Conservation (phyloP, 2,113 vertebrate species). For the Chaenogobius annularis region DNA sequence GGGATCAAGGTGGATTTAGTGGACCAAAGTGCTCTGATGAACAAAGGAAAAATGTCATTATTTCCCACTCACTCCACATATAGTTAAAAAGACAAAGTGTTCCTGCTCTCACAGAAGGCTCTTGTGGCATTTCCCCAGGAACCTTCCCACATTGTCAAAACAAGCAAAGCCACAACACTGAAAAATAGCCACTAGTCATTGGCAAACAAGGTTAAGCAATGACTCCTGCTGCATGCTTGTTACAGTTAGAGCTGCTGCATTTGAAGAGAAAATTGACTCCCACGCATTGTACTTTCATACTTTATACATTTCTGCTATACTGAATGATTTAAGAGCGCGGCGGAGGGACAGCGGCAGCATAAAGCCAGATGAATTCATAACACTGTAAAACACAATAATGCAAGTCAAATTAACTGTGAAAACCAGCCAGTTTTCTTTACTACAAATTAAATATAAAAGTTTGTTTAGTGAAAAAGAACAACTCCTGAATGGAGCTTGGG, state of each 20-base stretch:
- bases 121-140: constrained; percentile 62
- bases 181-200: constrained; percentile 28
- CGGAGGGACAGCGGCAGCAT: not conserved
- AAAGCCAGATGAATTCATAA: constrained; percentile 1
- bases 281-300: constrained; percentile 13
- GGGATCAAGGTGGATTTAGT: constrained; percentile 41
- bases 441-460: no score
- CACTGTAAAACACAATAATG: not conserved
- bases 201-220: constrained; percentile 21
- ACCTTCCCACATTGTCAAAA: constrained; percentile 59
- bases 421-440: not conserved
- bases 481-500: not conserved
- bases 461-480: no score
- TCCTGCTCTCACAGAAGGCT: constrained; percentile 34
- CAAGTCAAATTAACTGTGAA: constrained; percentile 3
- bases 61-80: constrained; percentile 17
- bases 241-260: constrained; percentile 6
- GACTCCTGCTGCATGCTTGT: constrained; percentile 4
- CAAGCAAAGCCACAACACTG: constrained; percentile 21
- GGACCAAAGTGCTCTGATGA: constrained; percentile 18
- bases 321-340: constrained; percentile 4
- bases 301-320: constrained; percentile 18
- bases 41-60: constrained; percentile 26
- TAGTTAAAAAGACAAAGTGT: constrained; percentile 54
- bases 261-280: constrained; percentile 34